Evolutionary conservation across 2,797 vertebrate species (phyloP), one percentile per base, ranked within the genome.

Genomic region (Micromesistius poutassou): DNA sequence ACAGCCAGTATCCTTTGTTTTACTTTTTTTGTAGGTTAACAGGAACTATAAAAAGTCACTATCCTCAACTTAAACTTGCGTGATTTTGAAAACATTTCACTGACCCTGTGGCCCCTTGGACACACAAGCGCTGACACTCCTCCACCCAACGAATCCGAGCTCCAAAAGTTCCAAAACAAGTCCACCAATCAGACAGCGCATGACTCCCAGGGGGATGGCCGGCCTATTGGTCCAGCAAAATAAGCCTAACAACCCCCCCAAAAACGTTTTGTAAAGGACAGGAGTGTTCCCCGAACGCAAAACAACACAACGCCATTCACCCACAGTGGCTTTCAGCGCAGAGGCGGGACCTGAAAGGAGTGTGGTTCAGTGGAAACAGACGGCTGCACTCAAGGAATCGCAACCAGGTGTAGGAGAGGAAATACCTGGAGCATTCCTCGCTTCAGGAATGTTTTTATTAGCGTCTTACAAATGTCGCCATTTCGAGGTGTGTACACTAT

Each of bases 401-500:
- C 82, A 92, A 88, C 91, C 89, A 93, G 93, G 93, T 93, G 91
- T 87, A 91, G 80, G 80, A 36, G 84, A 92, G 92, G 91, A 93
- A 93, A 93, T 93, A 93, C 93, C 91, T 90, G 86, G 80, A 80
- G 90, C 90, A 92, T 93, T 92, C 92, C 90, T 89, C 77, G 25
- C 79, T 81, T 75, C 76, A 87, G 90, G 92, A 93, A 93, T 93
- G 91, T 93, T 93, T 93, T 92, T 92, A 93, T 91, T 92, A 90
- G 89, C 78, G 86, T 90, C 90, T 89, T 86, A 92, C 91, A 92
- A 93, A 93, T 90, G 91, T 93, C 85, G 82, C 92, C 91, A 91
- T 93, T 93, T 89, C 79, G 85, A 92, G 92, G 92, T 91, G 90
- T 91, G 91, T 88, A 91, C 87, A 87, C 91, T 90, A 87, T 93